These are phyloP conservation scores for Arion vulgaris DNA, from an alignment of 1,140 invertebrate species.

Conservation along the genomic window DNA sequence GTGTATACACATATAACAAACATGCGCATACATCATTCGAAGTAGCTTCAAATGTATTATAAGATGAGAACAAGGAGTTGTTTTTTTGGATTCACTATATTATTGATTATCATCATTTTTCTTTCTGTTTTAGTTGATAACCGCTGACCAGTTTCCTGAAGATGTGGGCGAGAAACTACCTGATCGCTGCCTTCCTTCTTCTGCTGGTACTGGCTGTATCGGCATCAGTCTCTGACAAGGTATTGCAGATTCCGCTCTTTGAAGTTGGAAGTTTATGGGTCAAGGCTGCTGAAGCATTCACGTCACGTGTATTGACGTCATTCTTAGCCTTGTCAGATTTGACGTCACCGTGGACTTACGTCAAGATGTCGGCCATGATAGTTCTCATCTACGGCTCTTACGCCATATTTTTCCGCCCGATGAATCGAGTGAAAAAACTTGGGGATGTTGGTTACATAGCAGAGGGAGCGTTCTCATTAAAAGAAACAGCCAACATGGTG, in stretches of 20 bases:
- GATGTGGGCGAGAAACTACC: background rate
- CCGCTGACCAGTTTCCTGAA: no score
- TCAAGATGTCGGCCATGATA: conserved; percentile 32
- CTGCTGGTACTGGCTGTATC: conserved; percentile 48
- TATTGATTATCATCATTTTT: no score
- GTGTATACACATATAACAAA: no score
- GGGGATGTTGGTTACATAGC: conserved; percentile 74
- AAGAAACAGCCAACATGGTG: conserved; percentile 70
- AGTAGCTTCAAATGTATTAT: no score
- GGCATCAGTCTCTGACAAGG: conserved; percentile 48
- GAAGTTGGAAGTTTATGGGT: conserved; percentile 62
- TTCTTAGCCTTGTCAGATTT: conserved; percentile 45
- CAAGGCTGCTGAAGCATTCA: conserved; percentile 44
- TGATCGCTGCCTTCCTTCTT: background rate
- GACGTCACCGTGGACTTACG: conserved; percentile 46
- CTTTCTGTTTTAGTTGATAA: no score
- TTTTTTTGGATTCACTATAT: no score
- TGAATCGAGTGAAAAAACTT: conserved; percentile 65
- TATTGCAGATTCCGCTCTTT: conserved; percentile 53
- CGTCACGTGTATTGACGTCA: conserved; percentile 24
- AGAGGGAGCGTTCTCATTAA: conserved; percentile 63
- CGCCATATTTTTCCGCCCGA: conserved; percentile 54
- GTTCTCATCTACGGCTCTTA: conserved; percentile 48
- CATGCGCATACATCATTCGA: no score
- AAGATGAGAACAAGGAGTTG: no score